Conservation (phyloP, 2,797 vertebrate species). For the Lepilemur ruficaudatus region DNA sequence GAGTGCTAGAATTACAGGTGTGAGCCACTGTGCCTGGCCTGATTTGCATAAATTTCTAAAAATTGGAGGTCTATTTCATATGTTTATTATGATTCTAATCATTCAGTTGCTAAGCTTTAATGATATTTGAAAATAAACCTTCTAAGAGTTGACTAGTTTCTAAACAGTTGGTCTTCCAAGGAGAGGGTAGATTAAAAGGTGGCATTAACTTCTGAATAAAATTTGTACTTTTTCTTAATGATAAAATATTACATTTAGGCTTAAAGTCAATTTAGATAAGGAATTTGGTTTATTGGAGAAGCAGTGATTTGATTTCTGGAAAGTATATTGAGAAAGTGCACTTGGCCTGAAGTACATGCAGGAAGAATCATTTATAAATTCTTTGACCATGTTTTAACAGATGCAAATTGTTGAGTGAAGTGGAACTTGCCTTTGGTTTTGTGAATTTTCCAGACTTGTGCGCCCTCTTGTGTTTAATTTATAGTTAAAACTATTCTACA, state of each 20-base stretch:
- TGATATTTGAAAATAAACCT: conserved; percentile 16
- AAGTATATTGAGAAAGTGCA: conserved; percentile 18
- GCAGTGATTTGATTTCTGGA: conserved; percentile 26
- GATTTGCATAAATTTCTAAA: conserved; percentile 30
- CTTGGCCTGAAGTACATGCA: background rate
- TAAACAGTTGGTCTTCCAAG: background rate
- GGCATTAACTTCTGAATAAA: conserved; percentile 26
- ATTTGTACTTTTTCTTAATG: conserved; percentile 11
- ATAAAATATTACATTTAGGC: conserved; percentile 14
- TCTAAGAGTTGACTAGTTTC: conserved; percentile 35
- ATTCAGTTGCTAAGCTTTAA: background rate
- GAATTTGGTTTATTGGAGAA: conserved; percentile 20
- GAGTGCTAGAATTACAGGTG: no score
- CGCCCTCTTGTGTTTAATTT: conserved; percentile 72
- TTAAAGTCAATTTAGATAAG: conserved; percentile 41
- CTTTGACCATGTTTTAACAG: background rate
- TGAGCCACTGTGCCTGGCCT: no score
- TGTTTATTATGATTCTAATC: conserved; percentile 18
- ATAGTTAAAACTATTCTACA: background rate
- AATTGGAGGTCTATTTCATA: background rate
- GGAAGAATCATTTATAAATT: conserved; percentile 1
- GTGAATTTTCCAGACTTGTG: conserved; percentile 36
- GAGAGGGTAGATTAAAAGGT: background rate
- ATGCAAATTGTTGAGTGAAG: background rate
- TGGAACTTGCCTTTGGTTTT: background rate